phyloP scores from a whole-genome alignment of 2,113 vertebrate genomes.

The Phaetusa simplex region DNA sequence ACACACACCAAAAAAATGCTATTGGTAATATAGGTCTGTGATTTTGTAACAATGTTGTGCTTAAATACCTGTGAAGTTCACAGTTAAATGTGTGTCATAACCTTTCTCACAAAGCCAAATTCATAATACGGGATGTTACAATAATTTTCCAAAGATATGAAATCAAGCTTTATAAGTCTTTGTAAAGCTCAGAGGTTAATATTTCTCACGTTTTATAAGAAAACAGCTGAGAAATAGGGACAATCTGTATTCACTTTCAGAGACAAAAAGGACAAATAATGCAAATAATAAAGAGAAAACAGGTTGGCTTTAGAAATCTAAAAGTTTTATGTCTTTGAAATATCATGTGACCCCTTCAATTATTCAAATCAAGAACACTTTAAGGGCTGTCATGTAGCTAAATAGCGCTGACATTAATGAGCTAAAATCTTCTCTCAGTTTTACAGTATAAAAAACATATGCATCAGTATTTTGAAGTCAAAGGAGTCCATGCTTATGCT shows the following conservation, averaged over 20 bases:
- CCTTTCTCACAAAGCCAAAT: not conserved
- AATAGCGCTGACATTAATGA: conserved; percentile 26
- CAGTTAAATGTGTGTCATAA: not conserved
- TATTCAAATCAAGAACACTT: conserved; percentile 11
- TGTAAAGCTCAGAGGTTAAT: not conserved
- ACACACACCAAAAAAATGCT: not conserved
- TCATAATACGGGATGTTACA: not conserved
- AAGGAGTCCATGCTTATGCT: conserved; percentile 1
- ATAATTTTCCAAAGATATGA: not conserved
- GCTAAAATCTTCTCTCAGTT: conserved; percentile 18
- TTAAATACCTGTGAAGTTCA: not conserved
- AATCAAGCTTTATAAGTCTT: not conserved
- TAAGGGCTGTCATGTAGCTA: conserved; percentile 1
- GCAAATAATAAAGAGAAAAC: conserved; percentile 13
- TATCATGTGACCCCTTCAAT: not conserved
- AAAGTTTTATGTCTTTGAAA: conserved; percentile 28
- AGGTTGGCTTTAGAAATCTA: conserved; percentile 11
- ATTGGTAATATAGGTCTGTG: not conserved
- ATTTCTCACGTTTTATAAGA: not conserved
- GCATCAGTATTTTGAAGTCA: conserved; percentile 53
- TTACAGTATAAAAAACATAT: conserved; percentile 65
- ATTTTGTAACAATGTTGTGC: not conserved
- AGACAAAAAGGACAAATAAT: conserved; percentile 8
- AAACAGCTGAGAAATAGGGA: not conserved
- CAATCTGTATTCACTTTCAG: not conserved